A percentile compares a stretch with the other conserved stretches of the same genome.
These are phyloP conservation scores for Mus minutoides DNA, from an alignment of 2,797 vertebrate genomes.

Conservation along the genomic window DNA sequence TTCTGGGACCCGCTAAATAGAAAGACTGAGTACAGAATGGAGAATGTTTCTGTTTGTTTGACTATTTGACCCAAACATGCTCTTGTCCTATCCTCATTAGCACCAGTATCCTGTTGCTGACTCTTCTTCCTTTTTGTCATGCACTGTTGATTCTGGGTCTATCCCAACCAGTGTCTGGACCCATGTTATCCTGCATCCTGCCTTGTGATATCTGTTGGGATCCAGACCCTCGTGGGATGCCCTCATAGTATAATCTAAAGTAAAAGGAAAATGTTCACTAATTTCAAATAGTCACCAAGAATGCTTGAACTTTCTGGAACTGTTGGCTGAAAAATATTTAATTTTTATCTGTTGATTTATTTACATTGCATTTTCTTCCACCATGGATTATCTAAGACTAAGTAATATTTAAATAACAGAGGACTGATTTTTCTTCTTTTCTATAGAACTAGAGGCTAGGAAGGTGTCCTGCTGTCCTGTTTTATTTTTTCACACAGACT, in stretches of 20 bases:
- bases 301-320: constrained; percentile 12
- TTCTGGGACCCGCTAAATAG: constrained; percentile 52
- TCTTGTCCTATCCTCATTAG: background rate
- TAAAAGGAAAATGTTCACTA: constrained; percentile 22
- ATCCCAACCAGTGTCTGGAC: background rate
- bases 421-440: background rate
- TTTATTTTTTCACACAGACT: background rate
- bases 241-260: constrained; percentile 33
- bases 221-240: background rate
- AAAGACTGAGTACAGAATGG: background rate
- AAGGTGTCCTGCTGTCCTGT: background rate
- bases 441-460: background rate
- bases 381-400: background rate
- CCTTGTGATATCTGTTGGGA: constrained; percentile 30
- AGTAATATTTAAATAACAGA: background rate
- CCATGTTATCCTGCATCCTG: background rate
- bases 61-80: background rate
- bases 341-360: background rate
- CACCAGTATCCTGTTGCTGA: background rate
- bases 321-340: constrained; percentile 2
- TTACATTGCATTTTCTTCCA: background rate
- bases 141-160: constrained; percentile 4
- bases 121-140: background rate
- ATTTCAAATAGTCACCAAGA: constrained; percentile 20
- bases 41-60: background rate